These are phyloP conservation scores for Calameuta filiformis DNA, from an alignment of 2,888 invertebrate species.

Conservation along the genomic window DNA sequence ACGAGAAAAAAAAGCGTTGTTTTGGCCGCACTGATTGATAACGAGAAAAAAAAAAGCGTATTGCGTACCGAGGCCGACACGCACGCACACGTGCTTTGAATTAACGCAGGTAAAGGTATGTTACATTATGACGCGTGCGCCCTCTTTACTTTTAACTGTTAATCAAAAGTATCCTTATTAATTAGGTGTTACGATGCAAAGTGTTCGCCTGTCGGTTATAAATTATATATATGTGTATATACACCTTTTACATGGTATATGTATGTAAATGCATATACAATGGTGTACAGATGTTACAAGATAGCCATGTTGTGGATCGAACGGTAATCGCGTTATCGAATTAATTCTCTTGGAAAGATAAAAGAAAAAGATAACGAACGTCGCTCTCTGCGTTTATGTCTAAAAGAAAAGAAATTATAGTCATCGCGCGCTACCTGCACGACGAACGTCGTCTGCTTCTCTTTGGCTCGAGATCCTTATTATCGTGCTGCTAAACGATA, in stretches of 20 bases:
- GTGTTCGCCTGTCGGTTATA: neutral
- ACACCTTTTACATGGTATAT: neutral
- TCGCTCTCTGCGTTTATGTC: neutral
- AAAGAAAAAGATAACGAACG: neutral
- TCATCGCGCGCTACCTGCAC: neutral
- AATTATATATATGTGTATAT: neutral
- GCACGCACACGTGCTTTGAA: conserved; percentile 50
- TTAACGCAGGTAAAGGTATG: conserved; percentile 58
- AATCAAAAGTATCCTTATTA: neutral
- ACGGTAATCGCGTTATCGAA: neutral
- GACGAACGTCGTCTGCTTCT: neutral
- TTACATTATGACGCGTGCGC: conserved; percentile 49
- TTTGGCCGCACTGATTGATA: neutral
- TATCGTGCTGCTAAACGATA: neutral
- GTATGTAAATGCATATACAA: neutral
- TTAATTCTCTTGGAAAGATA: neutral
- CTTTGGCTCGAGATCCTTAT: neutral
- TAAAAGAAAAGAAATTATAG: no score
- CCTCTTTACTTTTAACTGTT: conserved; percentile 39
- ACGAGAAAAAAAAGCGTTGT: neutral
- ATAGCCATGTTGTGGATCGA: neutral
- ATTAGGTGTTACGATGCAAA: neutral
- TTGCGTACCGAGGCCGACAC: neutral
- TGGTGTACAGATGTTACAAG: neutral
- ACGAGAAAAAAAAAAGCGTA: neutral